A percentile compares a stretch with the other conserved stretches of the same genome.
Evolutionary conservation across 1,140 invertebrate species (phyloP).

Genomic region (Nasonia giraulti): DNA sequence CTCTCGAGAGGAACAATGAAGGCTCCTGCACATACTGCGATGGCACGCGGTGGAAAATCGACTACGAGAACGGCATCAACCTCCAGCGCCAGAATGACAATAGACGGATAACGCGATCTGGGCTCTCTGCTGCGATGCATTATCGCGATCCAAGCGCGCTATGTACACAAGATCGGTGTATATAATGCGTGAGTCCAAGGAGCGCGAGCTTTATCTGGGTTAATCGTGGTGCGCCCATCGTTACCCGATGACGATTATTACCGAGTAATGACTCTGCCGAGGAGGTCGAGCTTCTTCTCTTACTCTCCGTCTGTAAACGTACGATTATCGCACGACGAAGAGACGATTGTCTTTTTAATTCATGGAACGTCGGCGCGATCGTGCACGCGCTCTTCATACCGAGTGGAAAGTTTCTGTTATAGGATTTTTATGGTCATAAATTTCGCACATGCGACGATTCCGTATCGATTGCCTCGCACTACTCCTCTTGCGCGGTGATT

Average conservation of each 20-base stretch:
- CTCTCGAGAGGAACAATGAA: neutral
- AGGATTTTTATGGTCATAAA: no score
- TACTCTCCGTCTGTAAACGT: neutral
- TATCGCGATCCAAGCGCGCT: neutral
- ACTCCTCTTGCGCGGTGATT: no score
- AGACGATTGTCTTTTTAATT: neutral
- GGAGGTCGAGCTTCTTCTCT: neutral
- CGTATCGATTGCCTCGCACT: no score
- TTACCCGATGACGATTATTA: neutral
- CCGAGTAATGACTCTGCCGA: neutral
- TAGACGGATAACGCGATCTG: neutral
- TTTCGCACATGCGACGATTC: no score
- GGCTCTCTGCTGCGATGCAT: neutral
- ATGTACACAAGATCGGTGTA: no score
- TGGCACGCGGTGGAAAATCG: neutral
- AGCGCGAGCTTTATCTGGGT: neutral
- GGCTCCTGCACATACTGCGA: neutral
- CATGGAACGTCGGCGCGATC: neutral
- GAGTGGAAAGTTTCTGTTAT: neutral
- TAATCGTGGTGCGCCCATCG: neutral
- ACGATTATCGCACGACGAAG: neutral
- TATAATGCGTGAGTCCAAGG: neutral
- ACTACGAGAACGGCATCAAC: neutral
- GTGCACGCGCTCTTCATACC: no score
- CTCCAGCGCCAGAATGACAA: no score